These are phyloP conservation scores for Sclerurus mexicanus DNA, from an alignment of 2,113 vertebrate species.

Conservation along the genomic window DNA sequence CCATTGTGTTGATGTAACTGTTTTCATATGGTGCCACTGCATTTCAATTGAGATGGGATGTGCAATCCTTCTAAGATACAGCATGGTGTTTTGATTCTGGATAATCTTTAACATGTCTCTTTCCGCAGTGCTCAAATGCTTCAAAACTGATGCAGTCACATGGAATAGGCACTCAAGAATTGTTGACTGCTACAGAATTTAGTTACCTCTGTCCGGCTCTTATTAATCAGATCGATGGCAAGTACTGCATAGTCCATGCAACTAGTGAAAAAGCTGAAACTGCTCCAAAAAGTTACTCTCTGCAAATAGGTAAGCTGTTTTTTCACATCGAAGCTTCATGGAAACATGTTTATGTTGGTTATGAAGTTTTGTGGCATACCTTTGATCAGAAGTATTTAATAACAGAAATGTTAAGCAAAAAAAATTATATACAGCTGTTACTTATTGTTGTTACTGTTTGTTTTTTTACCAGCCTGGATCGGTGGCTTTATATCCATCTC, in stretches of 20 bases:
- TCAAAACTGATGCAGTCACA: conserved; percentile 85
- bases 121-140: conserved; percentile 86
- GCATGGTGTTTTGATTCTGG: not conserved
- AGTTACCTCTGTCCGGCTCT: conserved; percentile 92
- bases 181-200: conserved; percentile 83
- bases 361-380: not conserved
- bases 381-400: not conserved
- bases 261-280: conserved; percentile 72
- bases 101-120: not conserved
- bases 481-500: conserved; percentile 94
- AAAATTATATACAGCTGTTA: not conserved
- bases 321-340: not conserved
- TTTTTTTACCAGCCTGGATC: conserved; percentile 85
- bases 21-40: not conserved
- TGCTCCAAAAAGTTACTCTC: conserved; percentile 71
- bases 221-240: conserved; percentile 88
- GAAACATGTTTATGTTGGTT: not conserved
- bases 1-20: not conserved
- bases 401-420: not conserved
- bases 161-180: conserved; percentile 81
- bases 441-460: not conserved
- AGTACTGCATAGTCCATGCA: conserved; percentile 83
- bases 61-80: not conserved
- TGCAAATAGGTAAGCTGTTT: conserved; percentile 80
- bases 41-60: not conserved